A percentile compares a stretch with the other conserved stretches of the same genome.
Conservation (phyloP, 2,888 invertebrate genomes). For the Spicauda simplicius region DNA sequence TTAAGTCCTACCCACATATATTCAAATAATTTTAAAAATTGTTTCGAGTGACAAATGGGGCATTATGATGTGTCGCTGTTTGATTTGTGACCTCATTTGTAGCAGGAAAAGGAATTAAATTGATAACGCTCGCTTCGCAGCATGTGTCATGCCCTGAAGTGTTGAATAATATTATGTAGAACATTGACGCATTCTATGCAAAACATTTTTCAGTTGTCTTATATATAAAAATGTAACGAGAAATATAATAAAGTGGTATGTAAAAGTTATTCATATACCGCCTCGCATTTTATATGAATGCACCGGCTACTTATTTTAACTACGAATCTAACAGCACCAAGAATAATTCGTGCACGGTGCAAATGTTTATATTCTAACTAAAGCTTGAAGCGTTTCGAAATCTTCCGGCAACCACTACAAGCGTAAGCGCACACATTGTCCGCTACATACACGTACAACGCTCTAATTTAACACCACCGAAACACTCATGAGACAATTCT, state of each 20-base stretch:
- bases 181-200: background rate
- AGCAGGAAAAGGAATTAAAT: constrained; percentile 80
- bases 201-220: background rate
- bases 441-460: constrained; percentile 25
- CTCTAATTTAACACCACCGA: constrained; percentile 14
- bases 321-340: constrained; percentile 58
- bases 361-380: constrained; percentile 77
- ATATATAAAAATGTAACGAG: background rate
- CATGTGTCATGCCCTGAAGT: constrained; percentile 31
- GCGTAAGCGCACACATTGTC: constrained; percentile 33
- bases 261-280: background rate
- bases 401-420: constrained; percentile 62
- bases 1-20: background rate
- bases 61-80: constrained; percentile 58
- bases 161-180: constrained; percentile 17
- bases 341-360: constrained; percentile 65
- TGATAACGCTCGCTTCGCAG: constrained; percentile 65
- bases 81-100: constrained; percentile 80
- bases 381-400: constrained; percentile 66
- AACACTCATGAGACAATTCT: constrained; percentile 6
- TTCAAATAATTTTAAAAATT: background rate
- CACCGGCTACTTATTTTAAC: constrained; percentile 61
- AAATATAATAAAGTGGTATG: background rate
- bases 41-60: constrained; percentile 6
- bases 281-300: background rate